Conservation (phyloP, 2,888 invertebrate species). For the Julus scanicus region DNA sequence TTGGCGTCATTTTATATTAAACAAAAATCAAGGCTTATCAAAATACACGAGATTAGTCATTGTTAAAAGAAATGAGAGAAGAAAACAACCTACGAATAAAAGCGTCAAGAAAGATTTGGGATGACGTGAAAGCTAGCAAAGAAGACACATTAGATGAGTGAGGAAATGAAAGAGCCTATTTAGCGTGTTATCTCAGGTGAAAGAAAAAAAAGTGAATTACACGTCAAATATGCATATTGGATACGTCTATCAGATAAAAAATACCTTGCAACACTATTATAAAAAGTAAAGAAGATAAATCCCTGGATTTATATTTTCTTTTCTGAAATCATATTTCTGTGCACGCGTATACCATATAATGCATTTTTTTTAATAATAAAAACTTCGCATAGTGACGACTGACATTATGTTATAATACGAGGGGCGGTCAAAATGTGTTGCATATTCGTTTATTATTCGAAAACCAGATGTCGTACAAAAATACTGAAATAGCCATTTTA, state of each 20-base stretch:
- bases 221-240: slow-evolving; percentile 1
- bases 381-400: no score
- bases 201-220: slow-evolving; percentile 4
- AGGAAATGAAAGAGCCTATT: not conserved
- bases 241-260: not conserved
- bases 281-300: not conserved
- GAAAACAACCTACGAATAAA: slow-evolving; percentile 11
- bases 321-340: not conserved
- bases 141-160: not conserved
- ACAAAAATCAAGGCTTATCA: not conserved
- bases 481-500: no score
- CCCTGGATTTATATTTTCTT: slow-evolving; percentile 8
- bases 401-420: no score
- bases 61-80: slow-evolving; percentile 30
- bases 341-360: no score
- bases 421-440: no score
- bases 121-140: not conserved
- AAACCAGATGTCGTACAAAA: no score
- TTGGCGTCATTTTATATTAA: not conserved
- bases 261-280: not conserved
- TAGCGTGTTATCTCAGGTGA: not conserved
- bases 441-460: no score
- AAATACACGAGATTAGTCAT: not conserved
- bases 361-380: no score
- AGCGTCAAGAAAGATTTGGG: slow-evolving; percentile 19